phyloP scores from a whole-genome alignment of 2,888 invertebrate species.

The Idaea dimidiata region DNA sequence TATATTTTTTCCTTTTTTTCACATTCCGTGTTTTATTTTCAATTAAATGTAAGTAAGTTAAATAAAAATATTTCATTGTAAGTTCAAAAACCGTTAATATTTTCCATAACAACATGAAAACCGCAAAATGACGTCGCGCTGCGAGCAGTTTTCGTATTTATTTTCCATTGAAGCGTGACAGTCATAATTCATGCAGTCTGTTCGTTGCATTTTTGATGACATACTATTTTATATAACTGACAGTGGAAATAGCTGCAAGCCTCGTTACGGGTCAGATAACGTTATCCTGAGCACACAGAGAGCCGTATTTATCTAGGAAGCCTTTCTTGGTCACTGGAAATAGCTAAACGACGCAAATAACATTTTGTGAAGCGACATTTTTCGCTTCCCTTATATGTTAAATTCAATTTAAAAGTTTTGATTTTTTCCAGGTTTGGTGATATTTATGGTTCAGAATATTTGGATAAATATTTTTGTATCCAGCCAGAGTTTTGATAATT shows the following conservation, averaged over 20 bases:
- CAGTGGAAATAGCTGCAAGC: constrained; percentile 37
- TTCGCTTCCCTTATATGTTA: constrained; percentile 34
- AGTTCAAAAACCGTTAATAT: background rate
- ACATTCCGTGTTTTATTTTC: constrained; percentile 10
- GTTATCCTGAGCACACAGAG: constrained; percentile 24
- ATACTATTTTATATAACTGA: constrained; percentile 48
- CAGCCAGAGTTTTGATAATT: too few relatives aligned
- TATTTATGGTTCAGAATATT: constrained; percentile 4
- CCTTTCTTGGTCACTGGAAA: constrained; percentile 26
- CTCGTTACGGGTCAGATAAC: constrained; percentile 41
- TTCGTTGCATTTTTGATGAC: constrained; percentile 57
- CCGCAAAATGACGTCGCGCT: constrained; percentile 22
- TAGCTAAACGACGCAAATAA: constrained; percentile 38
- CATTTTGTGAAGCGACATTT: constrained; percentile 38
- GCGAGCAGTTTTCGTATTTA: constrained; percentile 36
- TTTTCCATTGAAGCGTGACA: constrained; percentile 39
- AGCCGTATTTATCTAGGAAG: constrained; percentile 34
- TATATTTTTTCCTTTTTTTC: background rate
- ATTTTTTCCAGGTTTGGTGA: constrained; percentile 18
- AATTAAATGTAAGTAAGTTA: constrained; percentile 9
- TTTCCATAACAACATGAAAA: constrained; percentile 11
- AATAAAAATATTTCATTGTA: background rate
- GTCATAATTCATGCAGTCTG: constrained; percentile 48
- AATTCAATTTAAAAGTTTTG: constrained; percentile 41
- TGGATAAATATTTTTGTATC: background rate